Percentiles rank a stretch among this genome's conserved stretches.
Evolutionary conservation across 1,140 invertebrate genomes (phyloP).

Genomic region (Phocides pigmalion): DNA sequence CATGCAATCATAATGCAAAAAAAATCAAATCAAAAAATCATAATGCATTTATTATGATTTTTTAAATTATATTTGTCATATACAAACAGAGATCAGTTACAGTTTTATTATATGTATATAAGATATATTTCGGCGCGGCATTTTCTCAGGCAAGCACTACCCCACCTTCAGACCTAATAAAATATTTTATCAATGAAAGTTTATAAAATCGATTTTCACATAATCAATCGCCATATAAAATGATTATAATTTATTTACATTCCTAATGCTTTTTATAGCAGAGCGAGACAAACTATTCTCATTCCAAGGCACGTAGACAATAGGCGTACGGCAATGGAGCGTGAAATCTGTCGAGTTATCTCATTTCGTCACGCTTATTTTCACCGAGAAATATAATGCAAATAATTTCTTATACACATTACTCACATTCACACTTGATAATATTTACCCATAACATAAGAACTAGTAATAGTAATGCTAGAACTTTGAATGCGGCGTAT

Average conservation of each 20-base stretch:
- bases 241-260: conserved; percentile 1
- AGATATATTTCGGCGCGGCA: too few relatives aligned
- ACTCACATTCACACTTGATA: background rate
- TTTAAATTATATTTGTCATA: too few relatives aligned
- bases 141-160: too few relatives aligned
- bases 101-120: too few relatives aligned
- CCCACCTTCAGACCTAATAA: too few relatives aligned
- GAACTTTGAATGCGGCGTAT: too few relatives aligned
- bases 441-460: background rate
- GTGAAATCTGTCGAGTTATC: conserved; percentile 31
- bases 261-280: background rate
- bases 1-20: too few relatives aligned
- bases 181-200: too few relatives aligned
- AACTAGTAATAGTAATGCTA: too few relatives aligned
- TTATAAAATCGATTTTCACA: background rate
- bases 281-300: background rate
- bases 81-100: too few relatives aligned
- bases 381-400: conserved; percentile 22
- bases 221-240: background rate
- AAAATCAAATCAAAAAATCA: too few relatives aligned
- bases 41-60: too few relatives aligned
- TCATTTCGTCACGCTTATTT: conserved; percentile 30
- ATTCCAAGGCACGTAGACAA: background rate
- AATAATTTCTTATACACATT: conserved; percentile 19
- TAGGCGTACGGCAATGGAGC: conserved; percentile 21